A percentile compares a stretch with the other conserved stretches of the same genome.
These are phyloP conservation scores for Agrotis ipsilon DNA, from an alignment of 2,888 invertebrate species.

Conservation along the genomic window DNA sequence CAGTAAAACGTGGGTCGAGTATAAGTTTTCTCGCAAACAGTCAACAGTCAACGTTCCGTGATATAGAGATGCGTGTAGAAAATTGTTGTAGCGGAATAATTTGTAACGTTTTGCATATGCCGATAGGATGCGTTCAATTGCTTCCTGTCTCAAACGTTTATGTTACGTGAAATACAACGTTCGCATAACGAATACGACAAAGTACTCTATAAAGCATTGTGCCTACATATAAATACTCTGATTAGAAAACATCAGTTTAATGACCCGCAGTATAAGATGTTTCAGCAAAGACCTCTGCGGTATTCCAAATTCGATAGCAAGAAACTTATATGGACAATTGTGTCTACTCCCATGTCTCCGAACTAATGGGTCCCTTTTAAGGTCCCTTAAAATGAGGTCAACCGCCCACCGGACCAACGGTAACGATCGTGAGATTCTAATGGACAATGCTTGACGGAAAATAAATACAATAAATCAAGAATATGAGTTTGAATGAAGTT, in stretches of 20 bases:
- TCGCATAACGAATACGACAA: conserved; percentile 68
- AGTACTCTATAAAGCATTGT: conserved; percentile 25
- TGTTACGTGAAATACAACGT: conserved; percentile 69
- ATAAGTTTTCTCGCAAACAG: conserved; percentile 61
- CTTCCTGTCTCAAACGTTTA: conserved; percentile 76
- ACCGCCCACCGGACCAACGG: conserved; percentile 78
- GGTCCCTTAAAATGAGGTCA: conserved; percentile 78
- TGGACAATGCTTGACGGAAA: conserved; percentile 71
- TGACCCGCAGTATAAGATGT: conserved; percentile 39
- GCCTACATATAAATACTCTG: conserved; percentile 44
- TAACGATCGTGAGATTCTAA: conserved; percentile 79
- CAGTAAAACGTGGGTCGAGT: conserved; percentile 63
- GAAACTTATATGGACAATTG: conserved; percentile 74
- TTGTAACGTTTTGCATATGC: conserved; percentile 76
- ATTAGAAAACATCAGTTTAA: conserved; percentile 60
- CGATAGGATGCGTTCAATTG: conserved; percentile 76
- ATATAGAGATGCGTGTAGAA: conserved; percentile 73
- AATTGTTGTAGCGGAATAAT: conserved; percentile 77
- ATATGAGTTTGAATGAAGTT: conserved; percentile 54
- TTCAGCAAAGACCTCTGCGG: conserved; percentile 47
- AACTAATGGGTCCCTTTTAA: conserved; percentile 82
- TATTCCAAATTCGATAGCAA: conserved; percentile 68
- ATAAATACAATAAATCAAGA: conserved; percentile 70
- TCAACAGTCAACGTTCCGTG: conserved; percentile 55
- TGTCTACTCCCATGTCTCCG: conserved; percentile 70